phyloP scores from a whole-genome alignment of 1,140 invertebrate species.

The Sitophilus oryzae region DNA sequence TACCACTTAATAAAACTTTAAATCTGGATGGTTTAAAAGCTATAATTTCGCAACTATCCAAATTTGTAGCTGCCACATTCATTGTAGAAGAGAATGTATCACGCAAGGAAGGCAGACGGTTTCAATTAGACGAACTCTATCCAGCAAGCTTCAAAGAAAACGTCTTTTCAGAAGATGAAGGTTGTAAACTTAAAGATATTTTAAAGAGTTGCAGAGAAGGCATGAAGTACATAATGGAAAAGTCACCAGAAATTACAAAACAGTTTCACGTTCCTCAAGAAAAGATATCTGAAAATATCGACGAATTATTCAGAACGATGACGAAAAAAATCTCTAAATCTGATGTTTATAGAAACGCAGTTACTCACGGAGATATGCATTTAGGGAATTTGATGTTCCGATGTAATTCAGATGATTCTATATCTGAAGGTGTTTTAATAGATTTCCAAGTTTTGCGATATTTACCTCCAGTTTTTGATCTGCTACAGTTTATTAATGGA shows the following conservation, averaged over 20 bases:
- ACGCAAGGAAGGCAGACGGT: slow-evolving; percentile 1
- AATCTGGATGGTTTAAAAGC: slow-evolving; percentile 12
- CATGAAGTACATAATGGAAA: too few relatives aligned
- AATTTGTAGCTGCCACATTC: slow-evolving; percentile 27
- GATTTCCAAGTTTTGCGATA: slow-evolving; percentile 59
- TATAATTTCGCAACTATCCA: slow-evolving; percentile 17
- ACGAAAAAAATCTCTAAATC: slow-evolving; percentile 48
- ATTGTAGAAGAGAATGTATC: slow-evolving; percentile 31
- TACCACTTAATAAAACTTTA: slow-evolving; percentile 10
- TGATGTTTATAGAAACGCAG: slow-evolving; percentile 48
- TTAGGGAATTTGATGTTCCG: slow-evolving; percentile 58
- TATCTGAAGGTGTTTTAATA: slow-evolving; percentile 48
- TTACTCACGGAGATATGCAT: slow-evolving; percentile 58
- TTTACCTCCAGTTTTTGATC: slow-evolving; percentile 48
- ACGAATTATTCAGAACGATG: slow-evolving; percentile 33
- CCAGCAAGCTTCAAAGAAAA: slow-evolving; percentile 30
- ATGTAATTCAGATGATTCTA: slow-evolving; percentile 36
- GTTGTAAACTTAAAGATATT: too few relatives aligned
- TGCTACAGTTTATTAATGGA: slow-evolving; percentile 49
- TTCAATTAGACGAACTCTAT: slow-evolving; percentile 18
- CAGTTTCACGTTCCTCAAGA: slow-evolving; percentile 1
- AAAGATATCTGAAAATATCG: not conserved
- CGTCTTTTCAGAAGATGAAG: not conserved
- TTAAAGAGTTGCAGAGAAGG: too few relatives aligned
- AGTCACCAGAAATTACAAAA: slow-evolving; percentile 6